These are phyloP conservation scores for Ylistrum balloti DNA, from an alignment of 1,140 invertebrate species.

Conservation along the genomic window DNA sequence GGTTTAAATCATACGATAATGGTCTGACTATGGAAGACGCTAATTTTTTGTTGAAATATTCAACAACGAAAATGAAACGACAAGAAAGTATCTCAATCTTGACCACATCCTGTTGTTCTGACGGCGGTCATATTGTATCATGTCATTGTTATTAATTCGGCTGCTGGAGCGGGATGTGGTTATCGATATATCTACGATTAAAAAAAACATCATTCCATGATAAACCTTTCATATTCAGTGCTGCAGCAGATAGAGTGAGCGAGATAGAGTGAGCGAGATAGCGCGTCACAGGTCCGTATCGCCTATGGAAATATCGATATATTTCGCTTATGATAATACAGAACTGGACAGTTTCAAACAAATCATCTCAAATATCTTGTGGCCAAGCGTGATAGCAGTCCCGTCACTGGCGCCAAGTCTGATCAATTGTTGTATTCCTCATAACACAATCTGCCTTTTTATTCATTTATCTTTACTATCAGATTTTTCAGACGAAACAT, in stretches of 20 bases:
- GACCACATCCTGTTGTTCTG: background rate
- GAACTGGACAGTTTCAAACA: constrained; percentile 27
- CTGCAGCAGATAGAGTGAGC: background rate
- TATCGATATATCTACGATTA: background rate
- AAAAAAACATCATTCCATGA: background rate
- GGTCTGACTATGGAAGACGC: no score
- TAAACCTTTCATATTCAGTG: background rate
- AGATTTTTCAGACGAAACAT: constrained; percentile 28
- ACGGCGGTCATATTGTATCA: background rate
- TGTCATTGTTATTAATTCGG: constrained; percentile 8
- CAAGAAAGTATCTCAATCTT: no score
- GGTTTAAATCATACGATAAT: no score
- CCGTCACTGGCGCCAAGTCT: background rate
- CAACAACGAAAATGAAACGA: no score
- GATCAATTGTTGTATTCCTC: constrained; percentile 18
- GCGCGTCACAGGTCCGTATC: background rate
- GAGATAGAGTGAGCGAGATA: background rate
- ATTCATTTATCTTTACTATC: constrained; percentile 30
- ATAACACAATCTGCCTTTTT: constrained; percentile 10
- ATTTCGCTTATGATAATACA: constrained; percentile 25
- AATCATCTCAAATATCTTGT: constrained; percentile 9
- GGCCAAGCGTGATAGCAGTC: background rate
- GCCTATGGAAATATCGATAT: background rate
- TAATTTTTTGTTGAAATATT: no score
- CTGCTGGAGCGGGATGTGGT: background rate